A percentile compares a stretch with the other conserved stretches of the same genome.
Conservation (phyloP, 2,888 invertebrate species). For the Platerodrilus igneus region DNA sequence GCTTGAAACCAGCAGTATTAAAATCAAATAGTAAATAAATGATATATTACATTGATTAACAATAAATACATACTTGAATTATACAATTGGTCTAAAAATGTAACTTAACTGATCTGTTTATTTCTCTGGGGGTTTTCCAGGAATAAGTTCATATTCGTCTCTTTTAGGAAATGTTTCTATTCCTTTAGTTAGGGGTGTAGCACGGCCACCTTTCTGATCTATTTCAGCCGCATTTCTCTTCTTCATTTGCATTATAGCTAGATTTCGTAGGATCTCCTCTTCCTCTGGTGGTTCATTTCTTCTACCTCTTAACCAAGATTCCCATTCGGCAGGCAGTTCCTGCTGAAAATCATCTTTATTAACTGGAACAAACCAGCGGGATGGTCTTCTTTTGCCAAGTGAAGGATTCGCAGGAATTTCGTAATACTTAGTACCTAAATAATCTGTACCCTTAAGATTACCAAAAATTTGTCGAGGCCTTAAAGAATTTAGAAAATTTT, state of each 20-base stretch:
- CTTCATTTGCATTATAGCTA: conserved; percentile 67
- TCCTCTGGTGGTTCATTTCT: conserved; percentile 62
- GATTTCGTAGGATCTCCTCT: conserved; percentile 68
- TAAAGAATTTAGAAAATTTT: conserved; percentile 61
- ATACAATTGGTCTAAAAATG: no score
- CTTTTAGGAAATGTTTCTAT: conserved; percentile 42
- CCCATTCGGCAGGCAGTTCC: conserved; percentile 83
- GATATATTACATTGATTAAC: no score
- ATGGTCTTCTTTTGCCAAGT: conserved; percentile 59
- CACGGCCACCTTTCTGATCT: conserved; percentile 54
- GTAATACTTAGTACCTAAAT: conserved; percentile 76
- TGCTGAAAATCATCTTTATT: conserved; percentile 62
- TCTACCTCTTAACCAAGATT: conserved; percentile 72
- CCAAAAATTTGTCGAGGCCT: conserved; percentile 54
- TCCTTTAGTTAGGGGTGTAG: conserved; percentile 50
- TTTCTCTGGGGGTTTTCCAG: conserved; percentile 42
- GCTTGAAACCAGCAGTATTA: no score
- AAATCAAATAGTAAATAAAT: no score
- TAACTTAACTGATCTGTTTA: no score
- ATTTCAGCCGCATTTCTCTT: conserved; percentile 70
- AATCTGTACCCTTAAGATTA: conserved; percentile 65
- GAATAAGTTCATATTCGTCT: conserved; percentile 54
- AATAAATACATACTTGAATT: no score
- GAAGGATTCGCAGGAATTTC: conserved; percentile 68
- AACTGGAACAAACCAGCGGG: conserved; percentile 70